Percentiles rank a stretch among this genome's conserved stretches.
These are phyloP conservation scores for Nasonovia ribisnigri DNA, from an alignment of 2,888 invertebrate genomes.

Conservation along the genomic window DNA sequence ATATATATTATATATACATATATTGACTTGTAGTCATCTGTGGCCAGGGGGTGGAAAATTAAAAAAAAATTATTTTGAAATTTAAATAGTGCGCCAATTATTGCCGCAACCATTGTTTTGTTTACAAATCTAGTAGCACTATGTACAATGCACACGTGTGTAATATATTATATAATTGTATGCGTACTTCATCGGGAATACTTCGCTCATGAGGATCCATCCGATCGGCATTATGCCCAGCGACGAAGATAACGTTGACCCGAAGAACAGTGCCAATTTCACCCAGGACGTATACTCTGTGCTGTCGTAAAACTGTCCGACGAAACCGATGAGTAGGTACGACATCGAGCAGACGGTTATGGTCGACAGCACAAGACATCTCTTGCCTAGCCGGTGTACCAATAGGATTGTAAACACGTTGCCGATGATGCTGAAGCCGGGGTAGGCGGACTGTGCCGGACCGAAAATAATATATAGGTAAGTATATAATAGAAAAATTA, in stretches of 20 bases:
- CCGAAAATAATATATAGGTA: neutral
- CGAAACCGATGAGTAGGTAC: slow-evolving; percentile 23
- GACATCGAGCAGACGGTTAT: slow-evolving; percentile 18
- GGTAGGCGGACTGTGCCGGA: slow-evolving; percentile 17
- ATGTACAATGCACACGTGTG: neutral
- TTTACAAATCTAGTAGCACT: neutral
- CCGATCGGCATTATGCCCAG: slow-evolving; percentile 51
- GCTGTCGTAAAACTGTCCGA: neutral
- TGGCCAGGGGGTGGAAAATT: neutral
- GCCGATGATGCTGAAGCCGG: slow-evolving; percentile 13
- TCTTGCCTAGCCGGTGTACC: slow-evolving; percentile 41
- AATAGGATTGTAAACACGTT: slow-evolving; percentile 40
- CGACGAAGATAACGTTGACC: slow-evolving; percentile 32
- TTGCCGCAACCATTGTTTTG: too few species aligned
- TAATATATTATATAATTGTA: neutral
- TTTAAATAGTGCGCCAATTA: neutral
- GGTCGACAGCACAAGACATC: slow-evolving; percentile 11
- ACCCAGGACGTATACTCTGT: neutral
- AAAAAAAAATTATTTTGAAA: neutral
- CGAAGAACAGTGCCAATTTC: slow-evolving; percentile 3
- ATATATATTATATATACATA: too few species aligned
- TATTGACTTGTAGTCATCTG: neutral
- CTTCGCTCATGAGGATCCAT: slow-evolving; percentile 57
- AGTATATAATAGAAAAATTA: neutral
- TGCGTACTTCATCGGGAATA: slow-evolving; percentile 58